Base-by-base conservation (phyloP, 2,888 invertebrate genomes). In the Suillia variegata region DNA sequence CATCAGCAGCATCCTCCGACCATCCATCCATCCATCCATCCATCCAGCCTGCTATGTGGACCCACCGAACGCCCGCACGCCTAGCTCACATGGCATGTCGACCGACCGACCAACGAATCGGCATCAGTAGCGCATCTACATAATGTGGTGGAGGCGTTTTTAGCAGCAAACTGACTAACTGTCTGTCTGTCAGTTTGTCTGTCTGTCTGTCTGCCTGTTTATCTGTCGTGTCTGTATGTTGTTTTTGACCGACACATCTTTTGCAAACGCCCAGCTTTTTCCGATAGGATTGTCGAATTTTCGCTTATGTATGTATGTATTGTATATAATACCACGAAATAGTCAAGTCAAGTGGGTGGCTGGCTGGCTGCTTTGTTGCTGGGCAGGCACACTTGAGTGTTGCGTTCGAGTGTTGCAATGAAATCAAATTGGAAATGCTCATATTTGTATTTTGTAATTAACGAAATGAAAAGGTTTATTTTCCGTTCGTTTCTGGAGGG, bases 381-480 rank as follows among this genome's bases (percentile, higher is more conserved):
- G 38, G 31, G 26, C 20, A 22, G 24, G 49, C 48, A 42, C 38
- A 49, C 52, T 56, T 56, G 38, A 59, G 56, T 54, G 62, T 58
- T 42, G 52, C 59, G 61, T 59, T 67, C 60, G 62, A 62, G 64
- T 62, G 62, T 63, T 62, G 62, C 61, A 66, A 64, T 66, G 61
- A 62, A 67, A 66, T 66, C 64, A 61, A 59, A 63, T 63, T 59
- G 60, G 54, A 66, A 66, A 62, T 67, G 64, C 64, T 67, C 67
- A 67, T 69, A 69, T 69, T 67, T 67, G 65, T 69, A 64, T 66
- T 66, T 63, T 64, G 66, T 69, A 69, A 69, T 69, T 67, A 69
- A 69, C 63, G 67, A 63, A 69, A 69, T 67, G 66, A 69, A 69
- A 65, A 63, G 65, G 57, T 49, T 59, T 64, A 58, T 51, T 20